phyloP scores from a whole-genome alignment of 2,113 vertebrate species.

The Colinus virginianus region DNA sequence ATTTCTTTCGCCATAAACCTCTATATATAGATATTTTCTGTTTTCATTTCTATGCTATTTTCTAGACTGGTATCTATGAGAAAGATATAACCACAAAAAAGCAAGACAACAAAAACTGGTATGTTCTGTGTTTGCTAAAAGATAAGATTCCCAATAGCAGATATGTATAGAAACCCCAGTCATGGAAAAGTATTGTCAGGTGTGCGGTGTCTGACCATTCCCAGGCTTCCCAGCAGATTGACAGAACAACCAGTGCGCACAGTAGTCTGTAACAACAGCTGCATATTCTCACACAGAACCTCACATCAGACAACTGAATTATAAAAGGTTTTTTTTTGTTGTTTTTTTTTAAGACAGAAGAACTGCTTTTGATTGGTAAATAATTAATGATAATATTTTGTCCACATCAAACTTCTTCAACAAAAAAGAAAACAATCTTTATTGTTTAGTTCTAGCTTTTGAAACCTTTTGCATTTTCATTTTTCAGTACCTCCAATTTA shows the following conservation, averaged over 20 bases:
- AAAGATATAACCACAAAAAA: not conserved
- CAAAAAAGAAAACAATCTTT: not conserved
- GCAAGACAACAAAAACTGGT: not conserved
- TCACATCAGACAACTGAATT: not conserved
- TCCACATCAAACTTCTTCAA: not conserved
- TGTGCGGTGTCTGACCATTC: not conserved
- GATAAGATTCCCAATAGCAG: not conserved
- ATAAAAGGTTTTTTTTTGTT: not conserved
- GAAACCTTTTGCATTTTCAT: not conserved
- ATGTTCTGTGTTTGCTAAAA: not conserved
- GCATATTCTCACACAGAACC: not conserved
- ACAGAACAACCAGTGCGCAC: not conserved
- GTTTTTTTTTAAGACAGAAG: not conserved
- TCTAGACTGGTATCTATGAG: not conserved
- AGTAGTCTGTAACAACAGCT: not conserved
- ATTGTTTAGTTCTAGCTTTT: not conserved
- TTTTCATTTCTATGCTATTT: not conserved
- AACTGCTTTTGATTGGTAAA: not conserved
- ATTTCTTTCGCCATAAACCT: not conserved
- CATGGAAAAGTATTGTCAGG: not conserved
- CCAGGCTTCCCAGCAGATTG: not conserved
- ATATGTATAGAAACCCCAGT: not conserved
- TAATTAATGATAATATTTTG: slow-evolving; percentile 38
- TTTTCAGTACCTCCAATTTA: not conserved
- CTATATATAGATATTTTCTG: not conserved